A percentile compares a stretch with the other conserved stretches of the same genome.
These are phyloP conservation scores for Melopsittacus undulatus DNA, from an alignment of 2,797 vertebrate species.

Conservation along the genomic window DNA sequence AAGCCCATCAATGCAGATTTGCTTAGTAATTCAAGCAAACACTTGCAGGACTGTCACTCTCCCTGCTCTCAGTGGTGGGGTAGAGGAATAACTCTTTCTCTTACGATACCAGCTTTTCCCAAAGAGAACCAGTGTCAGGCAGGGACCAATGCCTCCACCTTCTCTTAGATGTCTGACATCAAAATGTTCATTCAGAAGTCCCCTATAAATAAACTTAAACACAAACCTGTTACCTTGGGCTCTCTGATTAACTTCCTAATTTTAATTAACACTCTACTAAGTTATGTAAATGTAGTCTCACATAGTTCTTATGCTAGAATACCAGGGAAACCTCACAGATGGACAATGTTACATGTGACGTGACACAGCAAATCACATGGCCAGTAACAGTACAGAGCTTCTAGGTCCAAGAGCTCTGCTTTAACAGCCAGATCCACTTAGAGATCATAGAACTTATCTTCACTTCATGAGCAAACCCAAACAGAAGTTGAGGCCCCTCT, in stretches of 20 bases:
- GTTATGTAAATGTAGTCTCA: background rate
- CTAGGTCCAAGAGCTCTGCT: background rate
- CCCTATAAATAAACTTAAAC: background rate
- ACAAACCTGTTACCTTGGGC: background rate
- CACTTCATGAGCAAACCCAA: background rate
- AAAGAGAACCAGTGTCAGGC: background rate
- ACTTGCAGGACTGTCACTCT: background rate
- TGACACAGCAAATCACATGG: accelerated
- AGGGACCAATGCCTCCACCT: background rate
- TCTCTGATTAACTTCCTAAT: background rate
- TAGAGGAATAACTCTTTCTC: background rate
- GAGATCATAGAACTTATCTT: background rate
- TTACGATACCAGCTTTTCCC: background rate
- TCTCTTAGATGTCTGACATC: background rate
- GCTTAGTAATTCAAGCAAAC: background rate
- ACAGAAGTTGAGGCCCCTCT: background rate
- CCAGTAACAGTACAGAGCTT: accelerated
- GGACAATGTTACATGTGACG: background rate
- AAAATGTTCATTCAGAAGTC: background rate
- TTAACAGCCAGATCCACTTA: background rate
- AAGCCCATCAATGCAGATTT: background rate
- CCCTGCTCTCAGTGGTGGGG: too few species aligned
- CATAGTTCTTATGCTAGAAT: accelerated
- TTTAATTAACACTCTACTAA: background rate
- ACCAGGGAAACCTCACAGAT: background rate